Evolutionary conservation across 2,113 vertebrate species (phyloP), one percentile per base, ranked within the genome.

Genomic region (Onychostruthus taczanowskii): DNA sequence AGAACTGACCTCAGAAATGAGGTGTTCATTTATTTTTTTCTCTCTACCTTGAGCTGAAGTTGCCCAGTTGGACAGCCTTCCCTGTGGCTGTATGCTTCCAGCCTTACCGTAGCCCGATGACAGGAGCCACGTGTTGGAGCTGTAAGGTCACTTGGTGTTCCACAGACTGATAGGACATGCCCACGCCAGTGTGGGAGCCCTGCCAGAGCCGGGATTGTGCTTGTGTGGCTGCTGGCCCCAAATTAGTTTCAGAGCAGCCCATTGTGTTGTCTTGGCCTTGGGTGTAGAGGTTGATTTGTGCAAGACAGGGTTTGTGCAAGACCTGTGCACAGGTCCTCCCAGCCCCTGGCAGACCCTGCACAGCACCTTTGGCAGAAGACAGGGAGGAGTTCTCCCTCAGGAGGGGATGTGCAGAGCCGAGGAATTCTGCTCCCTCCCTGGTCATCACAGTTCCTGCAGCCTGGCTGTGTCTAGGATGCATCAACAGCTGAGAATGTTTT

Each of bases 111-210:
- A 39, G 7, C 46, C 35, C 6, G 22, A 43, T 61, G 22, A 33
- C 7, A 20, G 27, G 41, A 41, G 41, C 16, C 13, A 22, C 17
- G 18, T 77, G 31, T 16, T 41, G 39, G 20, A 50, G n/a, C 44
- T 56, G 4, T 30, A 56, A 79, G 27, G 10, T 72, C 44, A 75
- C 56, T 23, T 19, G 35, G 16, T 56, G 18, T 35, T 66, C 55
- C 23, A 6, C n/a, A 41, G 16, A 27, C 13, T 20, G 12, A 22
- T 35, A 55, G 72, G 53, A 69, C 9, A 2, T 37, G 59, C 11
- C 26, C 12, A 27, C 16, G 16, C 19, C 0, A 0, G 27, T 0
- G 0, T 2, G 2, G 21, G 19, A 63, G 33, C 46, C 55, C 16
- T 52, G 26, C 18, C 63, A 43, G 27, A n/a, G 22, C 69, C 50